Percentiles rank a stretch among this genome's conserved stretches.
Conservation (phyloP, 2,888 invertebrate species). For the Andricus quercusramuli region DNA sequence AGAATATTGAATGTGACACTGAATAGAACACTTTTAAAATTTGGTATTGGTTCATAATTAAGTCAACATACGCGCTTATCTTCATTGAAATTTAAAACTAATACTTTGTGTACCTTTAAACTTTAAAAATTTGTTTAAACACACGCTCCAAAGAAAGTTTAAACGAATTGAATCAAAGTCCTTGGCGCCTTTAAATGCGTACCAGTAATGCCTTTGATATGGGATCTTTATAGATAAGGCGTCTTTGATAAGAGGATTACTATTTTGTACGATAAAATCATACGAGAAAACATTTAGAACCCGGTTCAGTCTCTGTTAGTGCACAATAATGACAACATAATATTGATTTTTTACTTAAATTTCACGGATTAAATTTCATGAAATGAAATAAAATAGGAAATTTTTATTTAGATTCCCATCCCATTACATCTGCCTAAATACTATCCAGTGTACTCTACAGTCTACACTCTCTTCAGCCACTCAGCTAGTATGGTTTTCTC, state of each 20-base stretch:
- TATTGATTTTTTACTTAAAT: no score
- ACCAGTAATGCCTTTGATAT: slow-evolving; percentile 5
- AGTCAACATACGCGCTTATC: neutral
- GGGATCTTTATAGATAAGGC: slow-evolving; percentile 5
- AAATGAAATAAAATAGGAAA: neutral
- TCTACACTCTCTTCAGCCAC: no score
- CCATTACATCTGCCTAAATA: neutral
- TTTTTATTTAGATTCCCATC: neutral
- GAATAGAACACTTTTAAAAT: neutral
- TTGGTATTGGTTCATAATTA: neutral
- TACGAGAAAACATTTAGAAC: neutral
- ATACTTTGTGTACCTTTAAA: no score
- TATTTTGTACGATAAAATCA: neutral
- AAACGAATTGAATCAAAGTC: neutral
- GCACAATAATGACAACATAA: no score
- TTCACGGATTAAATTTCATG: neutral
- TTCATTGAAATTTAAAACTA: no score
- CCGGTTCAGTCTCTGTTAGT: no score
- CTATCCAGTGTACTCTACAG: no score
- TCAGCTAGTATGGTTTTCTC: slow-evolving; percentile 12
- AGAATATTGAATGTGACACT: neutral
- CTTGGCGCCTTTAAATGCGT: slow-evolving; percentile 14
- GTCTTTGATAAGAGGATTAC: slow-evolving; percentile 9
- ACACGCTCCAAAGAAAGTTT: no score
- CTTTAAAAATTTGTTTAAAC: no score